Percentiles rank a stretch among this genome's conserved stretches.
These are phyloP conservation scores for Varanus salvator DNA, from an alignment of 2,113 vertebrate species.

Conservation along the genomic window DNA sequence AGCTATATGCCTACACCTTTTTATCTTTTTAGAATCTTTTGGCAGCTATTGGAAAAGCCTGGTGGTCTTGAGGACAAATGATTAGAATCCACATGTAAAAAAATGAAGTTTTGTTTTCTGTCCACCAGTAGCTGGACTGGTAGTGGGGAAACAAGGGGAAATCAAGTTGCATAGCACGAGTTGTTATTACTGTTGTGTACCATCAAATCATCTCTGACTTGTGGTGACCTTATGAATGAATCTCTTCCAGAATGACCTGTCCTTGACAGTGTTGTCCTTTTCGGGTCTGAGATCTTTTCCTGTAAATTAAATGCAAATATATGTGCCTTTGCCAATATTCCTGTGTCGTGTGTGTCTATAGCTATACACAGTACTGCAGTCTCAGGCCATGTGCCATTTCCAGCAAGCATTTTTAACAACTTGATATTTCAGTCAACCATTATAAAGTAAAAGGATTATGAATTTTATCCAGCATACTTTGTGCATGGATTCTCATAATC, in stretches of 20 bases:
- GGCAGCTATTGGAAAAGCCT: not conserved
- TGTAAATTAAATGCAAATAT: not conserved
- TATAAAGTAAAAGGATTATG: not conserved
- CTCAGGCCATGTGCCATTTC: not conserved
- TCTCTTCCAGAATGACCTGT: too few relatives aligned
- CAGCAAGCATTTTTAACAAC: not conserved
- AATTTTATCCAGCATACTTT: slow-evolving; percentile 15
- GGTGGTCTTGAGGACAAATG: not conserved
- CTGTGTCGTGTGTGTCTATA: accelerated
- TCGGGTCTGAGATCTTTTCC: not conserved
- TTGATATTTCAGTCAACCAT: slow-evolving; percentile 10
- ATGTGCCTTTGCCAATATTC: not conserved
- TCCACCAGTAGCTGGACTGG: not conserved
- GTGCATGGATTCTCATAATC: not conserved
- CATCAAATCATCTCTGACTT: too few relatives aligned
- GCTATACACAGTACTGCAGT: accelerated
- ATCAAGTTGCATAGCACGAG: not conserved
- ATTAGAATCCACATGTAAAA: not conserved
- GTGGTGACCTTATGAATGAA: too few relatives aligned
- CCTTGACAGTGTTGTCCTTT: too few relatives aligned
- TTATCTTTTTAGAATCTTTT: not conserved
- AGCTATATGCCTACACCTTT: not conserved
- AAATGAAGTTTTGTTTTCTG: not conserved
- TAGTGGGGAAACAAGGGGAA: not conserved
- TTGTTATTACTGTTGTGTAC: not conserved